Evolutionary conservation across 1,140 invertebrate genomes (phyloP), one percentile per base, ranked within the genome.

Genomic region (Battus philenor): DNA sequence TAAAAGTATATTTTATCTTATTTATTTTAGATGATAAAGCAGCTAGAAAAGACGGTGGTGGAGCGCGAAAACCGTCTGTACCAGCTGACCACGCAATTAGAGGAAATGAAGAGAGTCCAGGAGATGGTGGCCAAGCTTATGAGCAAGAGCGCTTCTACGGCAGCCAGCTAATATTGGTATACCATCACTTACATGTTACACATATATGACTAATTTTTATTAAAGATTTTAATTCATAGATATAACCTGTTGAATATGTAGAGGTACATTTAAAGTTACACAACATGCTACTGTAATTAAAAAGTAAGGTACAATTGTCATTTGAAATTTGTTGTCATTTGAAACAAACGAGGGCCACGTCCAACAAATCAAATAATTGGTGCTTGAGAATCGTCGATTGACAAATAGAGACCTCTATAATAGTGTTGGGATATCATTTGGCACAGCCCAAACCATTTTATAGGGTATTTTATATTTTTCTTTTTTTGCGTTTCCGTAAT

Each of bases 81-180:
- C 51, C 82, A 86, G 54, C 52, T 86, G 41, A 86, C 74, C 13
- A 67, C 74, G n/a, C 86, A 87, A 47, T 54, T 87, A 15, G 83
- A 87, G 38, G 86, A 87, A 55, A 86, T 87, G 86, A 78, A 86
- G 33, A 59, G 81, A 1, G 77, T 86, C 2, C 86, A 87, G 48
- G 86, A 87, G 45, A 83, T 87, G 77, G 80, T 87, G 22, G 82
- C 82, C 27, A 85, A 86, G 50, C 52, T 87, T 3, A 86, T 86
- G 83, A 74, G 60, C 60, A 84, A 84, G 38, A 80, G 63, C 39
- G 36, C 62, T 0, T 54, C 59, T 1, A 57, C 59, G 0, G 13
- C 56, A 0, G 38, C 52, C 45, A 69, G 54, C 50, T 67, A 67
- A 32, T 6, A 3, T 20, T 20, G 18, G n/a, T n/a, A n/a, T n/a